Percentiles rank a stretch among this genome's conserved stretches.
phyloP scores from a whole-genome alignment of 1,140 invertebrate species.

The Leptinotarsa lineolata region DNA sequence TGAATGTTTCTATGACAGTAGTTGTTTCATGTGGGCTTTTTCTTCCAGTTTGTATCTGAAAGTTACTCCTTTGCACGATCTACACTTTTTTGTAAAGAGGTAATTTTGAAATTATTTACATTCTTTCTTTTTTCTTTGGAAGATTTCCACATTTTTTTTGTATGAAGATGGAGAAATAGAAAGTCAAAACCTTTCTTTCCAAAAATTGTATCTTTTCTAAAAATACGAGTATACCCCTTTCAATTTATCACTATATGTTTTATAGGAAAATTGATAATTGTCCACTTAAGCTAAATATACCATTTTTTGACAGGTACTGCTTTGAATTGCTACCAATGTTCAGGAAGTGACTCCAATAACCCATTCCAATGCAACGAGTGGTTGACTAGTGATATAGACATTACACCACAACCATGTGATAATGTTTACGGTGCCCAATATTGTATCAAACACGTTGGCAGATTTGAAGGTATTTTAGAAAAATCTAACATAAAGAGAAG shows the following conservation, averaged over 20 bases:
- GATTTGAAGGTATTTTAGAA: conserved; percentile 80
- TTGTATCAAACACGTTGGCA: conserved; percentile 92
- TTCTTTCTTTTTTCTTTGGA: no score
- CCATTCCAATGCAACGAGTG: conserved; percentile 89
- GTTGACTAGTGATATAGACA: conserved; percentile 71
- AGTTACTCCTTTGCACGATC: no score
- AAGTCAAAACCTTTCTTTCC: no score
- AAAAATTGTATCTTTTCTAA: no score
- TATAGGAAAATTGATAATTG: background rate
- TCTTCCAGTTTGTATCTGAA: no score
- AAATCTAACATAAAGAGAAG: background rate
- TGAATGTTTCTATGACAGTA: no score
- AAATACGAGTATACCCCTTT: no score
- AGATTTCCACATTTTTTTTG: no score
- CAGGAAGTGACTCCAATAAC: conserved; percentile 75
- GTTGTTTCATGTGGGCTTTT: no score
- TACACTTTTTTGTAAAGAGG: no score
- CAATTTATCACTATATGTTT: background rate
- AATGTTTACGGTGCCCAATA: conserved; percentile 81
- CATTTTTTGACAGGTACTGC: conserved; percentile 59
- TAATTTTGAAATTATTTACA: no score
- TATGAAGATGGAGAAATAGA: no score
- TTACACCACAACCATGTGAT: conserved; percentile 73
- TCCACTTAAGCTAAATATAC: conserved; percentile 31
- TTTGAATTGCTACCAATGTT: conserved; percentile 88